Conservation (phyloP, 2,888 invertebrate species). For the Anthoptus insignis region DNA sequence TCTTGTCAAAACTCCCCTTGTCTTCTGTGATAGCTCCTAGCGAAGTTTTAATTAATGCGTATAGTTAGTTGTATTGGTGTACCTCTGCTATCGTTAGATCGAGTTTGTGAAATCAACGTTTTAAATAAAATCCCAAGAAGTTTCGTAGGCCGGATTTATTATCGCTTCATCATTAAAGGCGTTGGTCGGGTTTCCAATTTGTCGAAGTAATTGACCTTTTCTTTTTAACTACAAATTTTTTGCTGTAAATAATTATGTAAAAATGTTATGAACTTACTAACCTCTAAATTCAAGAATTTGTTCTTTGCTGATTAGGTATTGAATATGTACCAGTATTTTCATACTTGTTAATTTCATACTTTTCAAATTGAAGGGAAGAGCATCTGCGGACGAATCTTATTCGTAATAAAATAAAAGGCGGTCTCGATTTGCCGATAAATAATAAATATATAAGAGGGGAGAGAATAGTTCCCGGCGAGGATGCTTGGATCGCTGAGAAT, state of each 20-base stretch:
- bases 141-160: slow-evolving; percentile 21
- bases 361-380: slow-evolving; percentile 20
- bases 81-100: slow-evolving; percentile 38
- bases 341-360: too few relatives aligned
- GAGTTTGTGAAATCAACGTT: not conserved
- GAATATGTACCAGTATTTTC: too few relatives aligned
- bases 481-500: slow-evolving; percentile 58
- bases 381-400: slow-evolving; percentile 12
- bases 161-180: slow-evolving; percentile 8
- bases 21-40: slow-evolving; percentile 56
- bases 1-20: slow-evolving; percentile 48
- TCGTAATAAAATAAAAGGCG: too few relatives aligned
- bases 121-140: not conserved
- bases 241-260: not conserved
- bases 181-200: slow-evolving; percentile 20
- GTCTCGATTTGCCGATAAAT: slow-evolving; percentile 55
- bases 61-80: slow-evolving; percentile 44
- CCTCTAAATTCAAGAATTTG: too few relatives aligned
- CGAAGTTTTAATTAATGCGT: slow-evolving; percentile 69
- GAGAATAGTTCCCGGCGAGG: slow-evolving; percentile 59
- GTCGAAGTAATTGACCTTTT: slow-evolving; percentile 17
- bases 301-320: too few relatives aligned
- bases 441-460: slow-evolving; percentile 62
- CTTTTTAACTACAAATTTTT: not conserved
- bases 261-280: too few relatives aligned